Base-by-base conservation (phyloP, 2,888 invertebrate genomes). In the Carcina quercana region DNA sequence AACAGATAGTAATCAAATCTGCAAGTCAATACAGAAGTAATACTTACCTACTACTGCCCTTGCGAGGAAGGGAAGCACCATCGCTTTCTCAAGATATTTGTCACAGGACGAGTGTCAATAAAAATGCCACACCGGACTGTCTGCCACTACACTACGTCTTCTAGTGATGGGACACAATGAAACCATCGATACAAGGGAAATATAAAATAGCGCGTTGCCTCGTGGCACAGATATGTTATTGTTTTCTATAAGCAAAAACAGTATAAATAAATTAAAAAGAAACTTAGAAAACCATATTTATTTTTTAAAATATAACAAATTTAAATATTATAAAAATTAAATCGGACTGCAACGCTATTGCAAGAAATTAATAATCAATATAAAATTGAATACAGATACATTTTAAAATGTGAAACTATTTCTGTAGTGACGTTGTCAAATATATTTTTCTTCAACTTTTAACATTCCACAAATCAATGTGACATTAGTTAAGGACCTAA, bases 121-220 rank as follows among this genome's bases (percentile, higher is more conserved):
- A 83, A 83, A 83, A 78, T 61, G 83, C 78, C 82, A 82, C 71
- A 64, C 82, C 74, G 83, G 83, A 83, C 83, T 79, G 73, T 64
- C 62, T 68, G 64, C 61, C 63, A 64, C 67, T 69, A 72, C 63
- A 70, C 64, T 58, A 58, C 60, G 54, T 51, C 46, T 34, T 30
- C 15, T 65, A 74, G 73, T 52, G 64, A 54, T 46, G 68, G 42
- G 45, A 33, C 8, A 22, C n/a, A n/a, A n/a, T 42, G 45, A 43
- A 38, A 39, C n/a, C 36, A 21, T 39, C 40, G 37, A 38, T 32
- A 32, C 29, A 29, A 30, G 28, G 24, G 1, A 6, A 19, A 19
- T 19, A 2, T 15, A 3, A 15, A 15, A 5, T 15, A 15, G 11
- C 6, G 7, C 8, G 13, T 3, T 6, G 6, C 11, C 2, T 2